A percentile compares a stretch with the other conserved stretches of the same genome.
Evolutionary conservation across 2,113 vertebrate species (phyloP).

Genomic region (Prunella fulvescens): DNA sequence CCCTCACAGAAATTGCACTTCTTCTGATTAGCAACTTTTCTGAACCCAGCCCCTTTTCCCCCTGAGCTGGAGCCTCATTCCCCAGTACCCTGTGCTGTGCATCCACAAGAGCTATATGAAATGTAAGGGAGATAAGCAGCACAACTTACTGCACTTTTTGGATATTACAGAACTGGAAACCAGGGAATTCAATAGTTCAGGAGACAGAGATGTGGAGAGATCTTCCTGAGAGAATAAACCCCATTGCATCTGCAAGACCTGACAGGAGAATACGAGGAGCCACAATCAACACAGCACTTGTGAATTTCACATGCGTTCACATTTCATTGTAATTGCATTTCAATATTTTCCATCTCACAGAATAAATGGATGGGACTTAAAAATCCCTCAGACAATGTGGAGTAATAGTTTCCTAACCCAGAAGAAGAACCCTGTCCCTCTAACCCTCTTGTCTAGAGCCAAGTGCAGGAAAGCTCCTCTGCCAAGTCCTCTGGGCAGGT

Average conservation of each 20-base stretch:
- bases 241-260: background rate
- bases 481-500: slow-evolving; percentile 4
- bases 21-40: background rate
- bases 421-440: background rate
- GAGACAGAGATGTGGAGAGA: background rate
- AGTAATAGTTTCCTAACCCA: background rate
- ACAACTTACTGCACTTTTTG: background rate
- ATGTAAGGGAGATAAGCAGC: background rate
- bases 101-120: background rate
- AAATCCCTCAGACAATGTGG: background rate
- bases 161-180: background rate
- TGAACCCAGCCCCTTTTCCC: background rate
- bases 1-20: background rate
- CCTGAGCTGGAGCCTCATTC: background rate
- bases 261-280: background rate
- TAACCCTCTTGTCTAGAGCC: background rate
- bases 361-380: background rate
- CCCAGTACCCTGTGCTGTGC: background rate
- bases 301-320: accelerated
- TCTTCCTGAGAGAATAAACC: background rate
- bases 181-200: background rate
- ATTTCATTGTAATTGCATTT: background rate
- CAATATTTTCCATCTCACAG: background rate
- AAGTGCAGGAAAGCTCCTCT: background rate
- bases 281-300: background rate